Conservation (phyloP, 2,888 invertebrate genomes). For the Hanleya hanleyi region DNA sequence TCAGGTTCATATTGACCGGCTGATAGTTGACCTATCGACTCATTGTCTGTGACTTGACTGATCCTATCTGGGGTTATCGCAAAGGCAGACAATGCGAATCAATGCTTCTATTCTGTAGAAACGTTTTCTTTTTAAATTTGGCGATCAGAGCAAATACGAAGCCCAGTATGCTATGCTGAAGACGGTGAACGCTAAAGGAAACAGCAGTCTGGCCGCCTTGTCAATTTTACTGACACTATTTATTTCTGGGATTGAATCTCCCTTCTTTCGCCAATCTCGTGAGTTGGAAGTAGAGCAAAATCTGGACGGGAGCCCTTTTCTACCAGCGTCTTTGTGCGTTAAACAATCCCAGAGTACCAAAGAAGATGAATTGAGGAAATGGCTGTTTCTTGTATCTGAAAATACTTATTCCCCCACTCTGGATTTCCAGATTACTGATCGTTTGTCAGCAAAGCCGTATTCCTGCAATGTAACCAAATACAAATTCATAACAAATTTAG, state of each 20-base stretch:
- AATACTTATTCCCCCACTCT: not conserved
- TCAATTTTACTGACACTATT: slow-evolving; percentile 88
- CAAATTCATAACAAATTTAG: no score
- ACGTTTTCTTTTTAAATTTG: not conserved
- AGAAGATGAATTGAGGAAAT: not conserved
- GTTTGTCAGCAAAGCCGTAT: no score
- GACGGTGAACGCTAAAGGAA: slow-evolving; percentile 88
- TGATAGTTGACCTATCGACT: no score
- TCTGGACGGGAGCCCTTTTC: not conserved
- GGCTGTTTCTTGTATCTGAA: not conserved
- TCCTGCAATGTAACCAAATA: no score
- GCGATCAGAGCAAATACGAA: slow-evolving; percentile 14
- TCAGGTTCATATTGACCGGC: no score
- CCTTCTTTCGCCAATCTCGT: not conserved
- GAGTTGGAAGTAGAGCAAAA: not conserved
- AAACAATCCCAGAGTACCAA: not conserved
- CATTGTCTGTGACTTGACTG: not conserved
- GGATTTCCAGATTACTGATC: no score
- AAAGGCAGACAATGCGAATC: not conserved
- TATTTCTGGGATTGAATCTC: slow-evolving; percentile 53
- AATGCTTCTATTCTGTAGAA: not conserved
- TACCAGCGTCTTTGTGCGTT: not conserved
- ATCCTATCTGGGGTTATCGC: not conserved
- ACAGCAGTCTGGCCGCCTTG: slow-evolving; percentile 83
- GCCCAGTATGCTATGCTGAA: slow-evolving; percentile 91